These are phyloP conservation scores for Netelia fuscicornis DNA, from an alignment of 2,888 invertebrate species.

Conservation along the genomic window DNA sequence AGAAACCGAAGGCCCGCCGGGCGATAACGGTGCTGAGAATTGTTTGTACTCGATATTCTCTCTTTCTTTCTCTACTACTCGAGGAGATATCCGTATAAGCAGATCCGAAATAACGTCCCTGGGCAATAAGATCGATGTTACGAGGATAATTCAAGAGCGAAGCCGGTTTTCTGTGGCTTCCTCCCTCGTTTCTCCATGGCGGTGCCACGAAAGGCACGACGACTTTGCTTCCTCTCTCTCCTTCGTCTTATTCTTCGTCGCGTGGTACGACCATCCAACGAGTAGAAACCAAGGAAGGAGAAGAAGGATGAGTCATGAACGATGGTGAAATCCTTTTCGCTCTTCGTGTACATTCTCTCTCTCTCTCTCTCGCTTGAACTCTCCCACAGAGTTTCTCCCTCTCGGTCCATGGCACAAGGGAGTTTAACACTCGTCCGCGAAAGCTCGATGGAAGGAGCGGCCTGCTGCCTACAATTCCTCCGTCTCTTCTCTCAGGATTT, in stretches of 20 bases:
- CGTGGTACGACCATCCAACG: conserved; percentile 44
- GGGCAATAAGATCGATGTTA: conserved; percentile 53
- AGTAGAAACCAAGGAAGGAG: conserved; percentile 49
- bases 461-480: conserved; percentile 21
- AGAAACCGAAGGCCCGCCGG: conserved; percentile 5
- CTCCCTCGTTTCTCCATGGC: conserved; percentile 35
- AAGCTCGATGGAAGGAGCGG: conserved; percentile 49
- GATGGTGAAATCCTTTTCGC: conserved; percentile 54
- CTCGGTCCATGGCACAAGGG: neutral
- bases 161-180: conserved; percentile 57
- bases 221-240: conserved; percentile 12
- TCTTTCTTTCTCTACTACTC: neutral
- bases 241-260: conserved; percentile 15
- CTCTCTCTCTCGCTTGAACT: conserved; percentile 8
- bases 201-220: conserved; percentile 32
- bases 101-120: conserved; percentile 47
- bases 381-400: conserved; percentile 10
- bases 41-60: conserved; percentile 51
- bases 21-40: conserved; percentile 53
- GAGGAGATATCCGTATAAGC: conserved; percentile 51
- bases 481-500: conserved; percentile 36
- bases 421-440: neutral
- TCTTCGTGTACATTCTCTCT: conserved; percentile 38
- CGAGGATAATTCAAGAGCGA: conserved; percentile 63
- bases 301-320: conserved; percentile 64